These are phyloP conservation scores for Crocallis elinguaria DNA, from an alignment of 2,888 invertebrate species.

Conservation along the genomic window DNA sequence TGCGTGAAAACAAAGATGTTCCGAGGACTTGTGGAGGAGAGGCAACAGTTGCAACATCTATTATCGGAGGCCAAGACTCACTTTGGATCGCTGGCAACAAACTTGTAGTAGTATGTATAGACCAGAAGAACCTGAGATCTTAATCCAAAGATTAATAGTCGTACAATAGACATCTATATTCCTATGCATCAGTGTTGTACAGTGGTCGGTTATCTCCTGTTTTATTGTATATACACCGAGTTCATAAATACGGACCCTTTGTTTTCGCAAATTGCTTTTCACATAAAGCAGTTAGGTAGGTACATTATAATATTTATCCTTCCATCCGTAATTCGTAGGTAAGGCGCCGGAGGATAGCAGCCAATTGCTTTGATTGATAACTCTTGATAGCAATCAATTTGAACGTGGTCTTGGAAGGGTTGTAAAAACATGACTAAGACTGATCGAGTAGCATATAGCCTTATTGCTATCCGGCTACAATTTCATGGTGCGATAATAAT, in stretches of 20 bases:
- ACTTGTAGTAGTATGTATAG: too few species aligned
- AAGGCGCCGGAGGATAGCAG: neutral
- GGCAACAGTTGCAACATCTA: too few species aligned
- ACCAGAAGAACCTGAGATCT: too few species aligned
- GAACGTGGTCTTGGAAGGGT: neutral
- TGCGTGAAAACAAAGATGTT: too few species aligned
- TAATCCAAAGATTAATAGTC: too few species aligned
- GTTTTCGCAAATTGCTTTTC: neutral
- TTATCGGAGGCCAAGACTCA: too few species aligned
- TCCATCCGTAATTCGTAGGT: neutral
- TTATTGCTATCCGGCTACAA: neutral
- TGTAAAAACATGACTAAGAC: neutral
- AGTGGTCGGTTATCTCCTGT: too few species aligned
- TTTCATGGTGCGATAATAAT: too few species aligned
- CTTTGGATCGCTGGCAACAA: too few species aligned
- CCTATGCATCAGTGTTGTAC: too few species aligned
- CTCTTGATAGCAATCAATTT: neutral
- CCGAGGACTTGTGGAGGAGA: too few species aligned
- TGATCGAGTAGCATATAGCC: neutral
- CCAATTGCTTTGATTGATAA: neutral
- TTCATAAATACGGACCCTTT: neutral
- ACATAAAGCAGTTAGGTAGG: neutral
- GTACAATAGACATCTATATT: too few species aligned
- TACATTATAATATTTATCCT: neutral
- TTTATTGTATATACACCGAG: neutral